Percentiles rank a stretch among this genome's conserved stretches.
Conservation (phyloP, 2,888 invertebrate genomes). For the Machimus rusticus region DNA sequence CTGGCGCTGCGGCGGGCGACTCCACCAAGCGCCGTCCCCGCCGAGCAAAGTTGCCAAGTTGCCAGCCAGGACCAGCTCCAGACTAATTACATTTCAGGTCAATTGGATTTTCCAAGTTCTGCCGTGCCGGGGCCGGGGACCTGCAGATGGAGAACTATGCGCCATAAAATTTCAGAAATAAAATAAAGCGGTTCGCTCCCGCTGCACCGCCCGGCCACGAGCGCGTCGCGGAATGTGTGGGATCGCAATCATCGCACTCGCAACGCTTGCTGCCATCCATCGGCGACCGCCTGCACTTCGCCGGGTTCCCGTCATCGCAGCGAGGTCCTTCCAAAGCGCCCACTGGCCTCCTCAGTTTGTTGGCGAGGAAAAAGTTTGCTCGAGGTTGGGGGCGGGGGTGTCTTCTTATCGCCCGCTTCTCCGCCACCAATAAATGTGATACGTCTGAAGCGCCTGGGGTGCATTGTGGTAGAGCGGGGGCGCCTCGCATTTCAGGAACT, state of each 20-base stretch:
- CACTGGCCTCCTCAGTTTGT: not conserved
- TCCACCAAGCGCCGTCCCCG: not conserved
- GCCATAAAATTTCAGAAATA: constrained; percentile 9
- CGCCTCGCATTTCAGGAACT: not conserved
- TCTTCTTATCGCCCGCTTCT: not conserved
- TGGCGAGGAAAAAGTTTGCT: not conserved
- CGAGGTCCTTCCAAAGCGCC: not conserved
- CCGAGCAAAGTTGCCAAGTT: not conserved
- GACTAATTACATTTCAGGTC: constrained; percentile 23
- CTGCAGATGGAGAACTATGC: not conserved
- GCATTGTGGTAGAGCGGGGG: not conserved
- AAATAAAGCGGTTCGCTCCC: not conserved
- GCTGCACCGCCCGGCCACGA: not conserved
- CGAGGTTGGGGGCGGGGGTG: not conserved
- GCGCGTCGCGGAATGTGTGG: not conserved
- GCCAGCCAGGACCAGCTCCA: not conserved
- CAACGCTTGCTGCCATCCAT: not conserved
- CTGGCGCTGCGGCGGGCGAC: not conserved
- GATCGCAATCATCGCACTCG: not conserved
- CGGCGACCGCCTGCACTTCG: not conserved
- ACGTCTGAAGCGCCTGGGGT: not conserved
- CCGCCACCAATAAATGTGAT: not conserved
- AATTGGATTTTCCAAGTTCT: constrained; percentile 19
- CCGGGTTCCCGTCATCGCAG: not conserved
- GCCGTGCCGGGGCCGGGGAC: not conserved